These are phyloP conservation scores for Myanophis thanlyinensis DNA, from an alignment of 2,113 vertebrate genomes.

Conservation along the genomic window DNA sequence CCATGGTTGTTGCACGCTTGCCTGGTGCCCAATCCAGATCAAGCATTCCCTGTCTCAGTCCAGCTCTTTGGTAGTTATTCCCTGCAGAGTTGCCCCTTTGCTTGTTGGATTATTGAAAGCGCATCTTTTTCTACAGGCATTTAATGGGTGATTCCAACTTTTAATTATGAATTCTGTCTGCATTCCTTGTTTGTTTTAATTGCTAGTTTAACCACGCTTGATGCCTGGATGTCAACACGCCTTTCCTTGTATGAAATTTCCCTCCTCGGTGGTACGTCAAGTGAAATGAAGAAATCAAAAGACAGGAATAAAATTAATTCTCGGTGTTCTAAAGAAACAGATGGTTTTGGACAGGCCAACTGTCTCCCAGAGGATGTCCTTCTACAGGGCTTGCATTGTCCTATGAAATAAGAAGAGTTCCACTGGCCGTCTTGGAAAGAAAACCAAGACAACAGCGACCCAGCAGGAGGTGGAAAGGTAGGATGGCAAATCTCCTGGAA, in stretches of 20 bases:
- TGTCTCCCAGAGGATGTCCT: not conserved
- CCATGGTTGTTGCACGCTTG: not conserved
- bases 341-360: not conserved
- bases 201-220: not conserved
- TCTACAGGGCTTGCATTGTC: slow-evolving; percentile 32
- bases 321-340: not conserved
- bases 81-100: not conserved
- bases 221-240: not conserved
- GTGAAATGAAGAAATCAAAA: not conserved
- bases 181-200: not conserved
- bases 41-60: not conserved
- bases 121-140: not conserved
- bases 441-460: slow-evolving; percentile 54
- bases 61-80: not conserved
- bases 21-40: not conserved
- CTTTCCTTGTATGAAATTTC: not conserved
- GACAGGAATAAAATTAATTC: not conserved
- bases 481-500: slow-evolving; percentile 64
- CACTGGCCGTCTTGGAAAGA: slow-evolving; percentile 39
- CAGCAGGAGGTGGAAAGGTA: slow-evolving; percentile 63
- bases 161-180: not conserved
- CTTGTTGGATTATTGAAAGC: not conserved
- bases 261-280: not conserved
- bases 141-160: not conserved
- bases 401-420: slow-evolving; percentile 57